Conservation (phyloP, 2,888 invertebrate species). For the Himalopsyche japonica region DNA sequence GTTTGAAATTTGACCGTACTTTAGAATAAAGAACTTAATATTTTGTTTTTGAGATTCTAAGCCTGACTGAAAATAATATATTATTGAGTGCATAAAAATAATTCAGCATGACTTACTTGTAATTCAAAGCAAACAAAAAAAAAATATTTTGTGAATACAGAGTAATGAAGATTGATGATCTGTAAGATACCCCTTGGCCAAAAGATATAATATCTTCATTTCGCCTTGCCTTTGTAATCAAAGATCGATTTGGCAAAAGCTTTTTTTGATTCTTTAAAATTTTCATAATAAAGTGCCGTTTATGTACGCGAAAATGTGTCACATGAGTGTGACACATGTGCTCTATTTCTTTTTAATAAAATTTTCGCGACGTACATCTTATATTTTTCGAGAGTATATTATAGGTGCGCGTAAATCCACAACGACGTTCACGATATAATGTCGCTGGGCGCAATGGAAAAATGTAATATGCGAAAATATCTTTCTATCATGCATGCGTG, state of each 20-base stretch:
- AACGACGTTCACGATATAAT: background rate
- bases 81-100: too few relatives aligned
- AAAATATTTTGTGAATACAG: background rate
- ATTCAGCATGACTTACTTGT: too few relatives aligned
- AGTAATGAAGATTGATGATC: background rate
- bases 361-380: background rate
- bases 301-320: constrained; percentile 8
- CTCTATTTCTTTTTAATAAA: constrained; percentile 1
- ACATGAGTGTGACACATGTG: background rate
- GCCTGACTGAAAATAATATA: too few relatives aligned
- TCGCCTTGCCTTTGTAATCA: constrained; percentile 2
- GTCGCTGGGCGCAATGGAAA: background rate
- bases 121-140: too few relatives aligned
- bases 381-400: background rate
- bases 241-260: background rate
- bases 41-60: too few relatives aligned
- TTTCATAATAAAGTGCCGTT: constrained; percentile 14
- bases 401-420: background rate
- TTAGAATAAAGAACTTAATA: too few relatives aligned
- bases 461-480: background rate
- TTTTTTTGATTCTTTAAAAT: background rate
- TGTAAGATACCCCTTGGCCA: background rate
- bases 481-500: background rate
- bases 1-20: too few relatives aligned
- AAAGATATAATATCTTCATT: background rate